Evolutionary conservation across 1,140 invertebrate genomes (phyloP), one percentile per base, ranked within the genome.

Genomic region (Neuroterus valhalla): DNA sequence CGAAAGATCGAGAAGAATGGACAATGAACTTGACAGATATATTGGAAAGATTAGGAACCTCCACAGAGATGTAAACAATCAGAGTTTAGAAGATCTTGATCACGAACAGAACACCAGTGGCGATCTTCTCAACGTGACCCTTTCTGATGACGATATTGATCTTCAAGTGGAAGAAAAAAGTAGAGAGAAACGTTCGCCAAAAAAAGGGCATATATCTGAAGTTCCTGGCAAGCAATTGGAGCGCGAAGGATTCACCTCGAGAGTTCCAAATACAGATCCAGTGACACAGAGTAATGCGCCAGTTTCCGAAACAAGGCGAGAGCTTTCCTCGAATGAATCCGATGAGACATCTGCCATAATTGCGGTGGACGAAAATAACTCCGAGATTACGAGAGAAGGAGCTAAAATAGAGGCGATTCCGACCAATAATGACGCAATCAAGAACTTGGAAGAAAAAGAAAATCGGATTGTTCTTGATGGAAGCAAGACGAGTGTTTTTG

Each of bases 71-170:
- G 52, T 74, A 8, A 78, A 80, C 42, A 38, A 19, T 8, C 75
- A 71, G 17, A 88, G 84, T 48, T 8, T 76, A 1, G 85, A 86
- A 0, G 87, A 87, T 8, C 11, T 72, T 10, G 82, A 89, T 46
- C 79, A 82, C 1, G 84, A 88, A 12, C 84, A 87, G 62, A 88
- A 89, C 45, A 89, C 85, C 0, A 89, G 85, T 38, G 85, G 82
- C 4, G 87, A 88, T 81, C 48, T 85, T 11, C 46, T 89, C 26
- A 88, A 89, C 62, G 82, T 84, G 21, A 82, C 81, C 0, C 67
- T 87, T 1, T 88, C 85, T 0, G 82, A 87, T 3, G 86, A 90
- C 31, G 82, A 74, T 0, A 1, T 73, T 6, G 78, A 80, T 4
- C 23, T 77, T 45, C 62, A 70, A 12, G 45, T 10, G 2, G 80